A percentile compares a stretch with the other conserved stretches of the same genome.
Evolutionary conservation across 1,140 invertebrate species (phyloP).

Genomic region (Halictus rubicundus): DNA sequence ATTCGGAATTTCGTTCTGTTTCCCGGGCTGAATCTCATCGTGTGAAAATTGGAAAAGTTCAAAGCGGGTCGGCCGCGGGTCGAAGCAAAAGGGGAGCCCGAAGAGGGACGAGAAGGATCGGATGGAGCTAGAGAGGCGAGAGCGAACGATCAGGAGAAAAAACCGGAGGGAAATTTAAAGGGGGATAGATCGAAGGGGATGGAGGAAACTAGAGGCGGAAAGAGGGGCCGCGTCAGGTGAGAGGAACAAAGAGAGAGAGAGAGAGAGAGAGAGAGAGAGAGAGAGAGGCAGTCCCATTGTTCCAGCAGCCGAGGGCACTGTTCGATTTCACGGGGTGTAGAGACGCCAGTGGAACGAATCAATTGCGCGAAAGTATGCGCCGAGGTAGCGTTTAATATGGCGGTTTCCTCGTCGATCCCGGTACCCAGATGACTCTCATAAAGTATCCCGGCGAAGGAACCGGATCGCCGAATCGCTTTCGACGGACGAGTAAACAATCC

Average conservation of each 20-base stretch:
- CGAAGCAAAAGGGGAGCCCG: conserved; percentile 30
- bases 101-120: background rate
- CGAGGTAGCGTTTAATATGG: conserved; percentile 52
- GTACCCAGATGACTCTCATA: conserved; percentile 29
- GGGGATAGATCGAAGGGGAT: background rate
- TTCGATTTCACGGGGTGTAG: conserved; percentile 58
- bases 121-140: conserved; percentile 20
- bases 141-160: conserved; percentile 21
- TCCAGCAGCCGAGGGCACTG: conserved; percentile 41
- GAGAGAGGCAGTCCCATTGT: conserved; percentile 37
- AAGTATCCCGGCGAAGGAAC: background rate
- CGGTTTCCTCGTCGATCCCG: conserved; percentile 19
- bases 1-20: conserved; percentile 45
- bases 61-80: conserved; percentile 53
- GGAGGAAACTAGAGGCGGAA: background rate
- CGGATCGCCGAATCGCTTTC: background rate
- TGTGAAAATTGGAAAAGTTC: conserved; percentile 67
- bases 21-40: conserved; percentile 56
- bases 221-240: no score
- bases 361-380: conserved; percentile 55
- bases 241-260: no score
- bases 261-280: conserved; percentile 22
- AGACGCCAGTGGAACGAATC: conserved; percentile 55
- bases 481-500: conserved; percentile 5
- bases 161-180: conserved; percentile 3